Base-by-base conservation (phyloP, 2,888 invertebrate genomes). In the Platycnemis pennipes region DNA sequence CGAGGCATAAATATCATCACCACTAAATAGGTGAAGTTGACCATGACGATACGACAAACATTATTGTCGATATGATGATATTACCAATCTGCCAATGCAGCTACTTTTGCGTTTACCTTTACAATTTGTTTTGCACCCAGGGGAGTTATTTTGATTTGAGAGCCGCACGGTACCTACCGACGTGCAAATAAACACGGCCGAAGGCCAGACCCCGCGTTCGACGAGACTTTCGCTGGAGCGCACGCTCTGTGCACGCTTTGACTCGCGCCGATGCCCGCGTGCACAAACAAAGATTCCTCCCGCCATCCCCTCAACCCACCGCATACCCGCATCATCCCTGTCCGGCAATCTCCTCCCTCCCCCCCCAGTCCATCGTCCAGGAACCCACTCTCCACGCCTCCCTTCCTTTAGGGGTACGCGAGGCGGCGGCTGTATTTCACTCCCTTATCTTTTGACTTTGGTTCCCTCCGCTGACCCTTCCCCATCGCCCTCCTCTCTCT, bases 391-490 rank as follows among this genome's bases (percentile, higher is more conserved):
- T 16, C 63, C 63, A 22, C 3, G 26, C 63, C 63, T 16, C 7
- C 63, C 63, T 3, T 63, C 63, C 63, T 63, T n/a, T 63, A 26
- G 63, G 26, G 63, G 63, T 63, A 26, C 22, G 63, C 63, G 26
- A 22, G 63, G 63, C 63, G 63, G 63, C 63, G 63, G 63, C 63
- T 63, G 63, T 63, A 63, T 63, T 63, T 63, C 63, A 26, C 63
- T 63, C 63, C 63, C 63, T 63, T 63, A 63, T 63, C 63, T 63
- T n/a, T 63, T n/a, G 22, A 63, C 63, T 63, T 63, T 63, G 63
- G 26, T 63, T 63, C 63, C 26, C 26, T 26, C 63, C 16, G n/a
- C 8, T n/a, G 26, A 22, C 22, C 63, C 22, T n/a, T 8, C 63
- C 26, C 1, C 63, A 26, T 63, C 63, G 1, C 63, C n/a, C 63